These are phyloP conservation scores for Pollenia griseotomentosa DNA, from an alignment of 2,888 invertebrate species.

Conservation along the genomic window DNA sequence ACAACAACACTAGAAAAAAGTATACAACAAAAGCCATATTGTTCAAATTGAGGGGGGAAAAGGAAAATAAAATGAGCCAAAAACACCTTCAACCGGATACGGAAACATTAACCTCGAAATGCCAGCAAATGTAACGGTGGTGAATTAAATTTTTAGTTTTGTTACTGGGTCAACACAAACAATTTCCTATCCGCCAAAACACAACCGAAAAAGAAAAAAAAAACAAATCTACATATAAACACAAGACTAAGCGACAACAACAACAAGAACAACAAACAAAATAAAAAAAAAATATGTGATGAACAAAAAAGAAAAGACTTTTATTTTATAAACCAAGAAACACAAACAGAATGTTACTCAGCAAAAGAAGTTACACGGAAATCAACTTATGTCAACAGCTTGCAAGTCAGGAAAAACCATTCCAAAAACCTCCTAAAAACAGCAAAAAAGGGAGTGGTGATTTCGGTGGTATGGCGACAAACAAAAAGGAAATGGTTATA, in stretches of 20 bases:
- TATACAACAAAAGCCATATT: slow-evolving; percentile 43
- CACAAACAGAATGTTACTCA: neutral
- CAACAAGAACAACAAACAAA: slow-evolving; percentile 43
- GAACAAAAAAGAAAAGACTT: slow-evolving; percentile 6
- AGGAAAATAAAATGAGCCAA: slow-evolving; percentile 60
- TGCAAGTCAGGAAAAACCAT: slow-evolving; percentile 75
- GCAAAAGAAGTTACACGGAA: slow-evolving; percentile 61
- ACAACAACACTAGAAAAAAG: neutral
- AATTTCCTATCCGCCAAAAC: slow-evolving; percentile 65
- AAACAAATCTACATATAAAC: slow-evolving; percentile 56
- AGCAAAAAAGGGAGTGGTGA: neutral
- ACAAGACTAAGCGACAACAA: slow-evolving; percentile 48
- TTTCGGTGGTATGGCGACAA: slow-evolving; percentile 13
- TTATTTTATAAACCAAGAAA: slow-evolving; percentile 45
- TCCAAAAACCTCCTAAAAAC: slow-evolving; percentile 61
- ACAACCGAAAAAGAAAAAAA: slow-evolving; percentile 22
- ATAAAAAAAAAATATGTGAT: slow-evolving; percentile 24
- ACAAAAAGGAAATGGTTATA: slow-evolving; percentile 37
- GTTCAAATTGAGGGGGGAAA: slow-evolving; percentile 23
- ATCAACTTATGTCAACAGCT: slow-evolving; percentile 80
- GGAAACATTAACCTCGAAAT: slow-evolving; percentile 76
- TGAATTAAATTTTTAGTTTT: slow-evolving; percentile 71
- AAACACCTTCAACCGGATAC: slow-evolving; percentile 75
- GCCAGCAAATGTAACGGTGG: slow-evolving; percentile 72
- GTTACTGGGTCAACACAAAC: slow-evolving; percentile 73